Base-by-base conservation (phyloP, 2,888 invertebrate genomes). In the Parnassius apollo region DNA sequence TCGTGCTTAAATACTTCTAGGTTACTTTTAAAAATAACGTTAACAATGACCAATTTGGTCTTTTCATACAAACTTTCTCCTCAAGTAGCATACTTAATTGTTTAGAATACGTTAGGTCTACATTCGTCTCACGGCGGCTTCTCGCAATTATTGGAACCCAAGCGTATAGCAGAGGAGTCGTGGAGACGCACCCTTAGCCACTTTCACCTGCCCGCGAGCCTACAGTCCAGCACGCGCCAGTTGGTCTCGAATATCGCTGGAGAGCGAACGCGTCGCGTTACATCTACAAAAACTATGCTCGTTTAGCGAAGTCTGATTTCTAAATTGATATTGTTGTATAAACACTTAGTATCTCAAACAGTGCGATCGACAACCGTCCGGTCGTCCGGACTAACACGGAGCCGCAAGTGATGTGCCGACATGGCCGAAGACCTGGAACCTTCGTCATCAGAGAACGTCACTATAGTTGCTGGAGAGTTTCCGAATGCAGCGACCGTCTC, bases 401-500 rank as follows among this genome's bases (percentile, higher is more conserved):
- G 46, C 51, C 56, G 57, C 60, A 42, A 54, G 67, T 63, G 66
- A 71, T 72, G 72, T 58, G 59, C 66, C 70, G 70, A 65, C 66
- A 78, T 79, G 78, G 69, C 75, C 67, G 77, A 75, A 71, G 82
- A 75, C 59, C 65, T 61, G 64, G 69, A 71, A 65, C 73, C 73
- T 64, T 68, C 71, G 48, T 75, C 78, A 58, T 67, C 72, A 65
- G 72, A 75, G 65, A 74, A 71, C 69, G 75, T 75, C 71, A 69
- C 77, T 70, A 69, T 68, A 71, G 76, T 79, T 71, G 74, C 77
- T 65, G 80, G 74, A 68, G 74, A 69, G 74, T 80, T 76, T 72
- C 75, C 78, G 70, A 74, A 77, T 79, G 81, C 83, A 67, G 85
- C 87, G 59, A 91, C 92, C 35, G 87, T 91, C 64, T 91, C 92